Base-by-base conservation (phyloP, 1,140 invertebrate species). In the Coptotermes formosanus region DNA sequence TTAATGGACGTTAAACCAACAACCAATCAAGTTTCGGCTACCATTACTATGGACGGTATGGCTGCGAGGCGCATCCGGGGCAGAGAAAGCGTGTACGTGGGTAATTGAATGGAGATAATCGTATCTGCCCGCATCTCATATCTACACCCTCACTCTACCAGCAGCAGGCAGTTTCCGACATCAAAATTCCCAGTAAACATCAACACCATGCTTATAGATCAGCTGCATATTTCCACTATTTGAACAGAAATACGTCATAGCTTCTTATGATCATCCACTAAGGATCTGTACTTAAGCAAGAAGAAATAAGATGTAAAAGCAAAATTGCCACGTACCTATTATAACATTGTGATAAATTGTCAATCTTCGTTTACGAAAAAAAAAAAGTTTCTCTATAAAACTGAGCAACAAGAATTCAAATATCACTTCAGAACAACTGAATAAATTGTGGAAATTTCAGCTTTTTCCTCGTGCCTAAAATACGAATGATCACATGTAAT, bases 81-180 rank as follows among this genome's bases (percentile, higher is more conserved):
- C 11, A 75, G 64, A 75, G 25, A 2, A n/a, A n/a, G 64, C 25
- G 14, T 75, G 64, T 75, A 7, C 64, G n/a, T 25, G 64, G 64
- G 64, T 75, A 75, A 75, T 75, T 75, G 64, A 75, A 75, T 75
- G 64, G n/a, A 30, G 64, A 75, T 75, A 75, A 75, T 75, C 64
- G 1, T 75, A 75, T 75, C 64, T n/a, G 64, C 64, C 64, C 64
- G 64, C 64, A 75, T 75, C n/a, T 55, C 52, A 55, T 55, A 19
- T 55, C 52, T 55, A 55, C 52, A 55, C 14, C 64, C 64, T 14
- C 25, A n/a, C n/a, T 6, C 59, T 23, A 64, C 21, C 9, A 48
- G 14, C 52, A 21, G 14, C 14, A 8, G n/a, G 64, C 64, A 75
- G 64, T 30, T 75, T 30, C 25, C 64, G 30, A 7, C 64, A 75